Evolutionary conservation across 2,797 vertebrate species (phyloP).

Genomic region (Mormyrus proboscirostris): DNA sequence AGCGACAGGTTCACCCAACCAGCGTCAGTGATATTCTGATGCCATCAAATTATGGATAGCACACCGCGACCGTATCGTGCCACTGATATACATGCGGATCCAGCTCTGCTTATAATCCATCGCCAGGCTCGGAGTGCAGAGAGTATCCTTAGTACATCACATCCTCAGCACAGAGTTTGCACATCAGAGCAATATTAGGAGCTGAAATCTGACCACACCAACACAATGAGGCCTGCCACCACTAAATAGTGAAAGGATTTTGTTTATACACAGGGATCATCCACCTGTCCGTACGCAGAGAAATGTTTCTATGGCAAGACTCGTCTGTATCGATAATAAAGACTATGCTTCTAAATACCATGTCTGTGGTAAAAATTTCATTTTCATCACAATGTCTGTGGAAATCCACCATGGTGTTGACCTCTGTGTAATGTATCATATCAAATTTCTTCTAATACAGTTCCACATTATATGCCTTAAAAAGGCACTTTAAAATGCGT

Average conservation of each 20-base stretch:
- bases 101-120: background rate
- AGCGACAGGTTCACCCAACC: background rate
- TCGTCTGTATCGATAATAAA: background rate
- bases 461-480: background rate
- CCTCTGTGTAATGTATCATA: background rate
- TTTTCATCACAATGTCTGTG: background rate
- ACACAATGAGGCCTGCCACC: background rate
- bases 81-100: background rate
- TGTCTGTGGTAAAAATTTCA: background rate
- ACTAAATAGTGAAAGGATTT: background rate
- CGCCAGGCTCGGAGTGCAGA: background rate
- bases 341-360: background rate
- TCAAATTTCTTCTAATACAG: background rate
- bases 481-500: background rate
- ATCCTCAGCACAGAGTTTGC: background rate
- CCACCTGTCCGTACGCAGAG: background rate
- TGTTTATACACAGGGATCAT: background rate
- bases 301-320: background rate
- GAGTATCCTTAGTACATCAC: background rate
- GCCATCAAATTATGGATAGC: background rate
- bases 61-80: background rate
- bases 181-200: background rate
- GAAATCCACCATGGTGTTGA: background rate
- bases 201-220: background rate
- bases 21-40: background rate